A percentile compares a stretch with the other conserved stretches of the same genome.
Conservation (phyloP, 1,140 invertebrate genomes). For the Agrilus planipennis region DNA sequence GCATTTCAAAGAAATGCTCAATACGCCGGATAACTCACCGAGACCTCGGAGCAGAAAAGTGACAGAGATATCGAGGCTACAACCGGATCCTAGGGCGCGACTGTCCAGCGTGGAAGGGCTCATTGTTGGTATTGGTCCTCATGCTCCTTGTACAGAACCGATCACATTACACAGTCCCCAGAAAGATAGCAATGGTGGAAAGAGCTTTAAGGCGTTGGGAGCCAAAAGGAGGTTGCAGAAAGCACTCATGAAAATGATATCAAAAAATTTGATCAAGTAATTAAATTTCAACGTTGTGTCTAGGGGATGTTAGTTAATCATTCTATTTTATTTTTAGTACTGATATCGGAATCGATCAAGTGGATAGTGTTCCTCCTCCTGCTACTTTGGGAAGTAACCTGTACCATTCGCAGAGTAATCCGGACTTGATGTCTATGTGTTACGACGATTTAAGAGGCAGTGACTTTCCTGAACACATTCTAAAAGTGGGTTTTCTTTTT, state of each 20-base stretch:
- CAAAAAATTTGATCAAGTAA: constrained; percentile 70
- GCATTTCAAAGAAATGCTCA: constrained; percentile 70
- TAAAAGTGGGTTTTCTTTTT: constrained; percentile 54
- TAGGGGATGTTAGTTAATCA: background rate
- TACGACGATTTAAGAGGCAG: constrained; percentile 61
- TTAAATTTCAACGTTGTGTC: constrained; percentile 14
- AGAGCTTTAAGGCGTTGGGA: constrained; percentile 79
- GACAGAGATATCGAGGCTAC: constrained; percentile 47
- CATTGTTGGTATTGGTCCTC: constrained; percentile 18
- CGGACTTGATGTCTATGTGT: constrained; percentile 72
- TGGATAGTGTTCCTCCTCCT: constrained; percentile 28
- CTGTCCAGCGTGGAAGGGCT: constrained; percentile 50
- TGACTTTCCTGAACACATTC: constrained; percentile 92
- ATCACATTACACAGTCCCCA: constrained; percentile 32
- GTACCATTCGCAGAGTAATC: constrained; percentile 83
- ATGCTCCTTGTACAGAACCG: constrained; percentile 30
- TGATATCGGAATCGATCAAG: constrained; percentile 27
- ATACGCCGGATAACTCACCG: constrained; percentile 72
- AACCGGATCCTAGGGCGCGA: constrained; percentile 52
- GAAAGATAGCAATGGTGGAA: constrained; percentile 33
- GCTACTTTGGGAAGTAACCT: constrained; percentile 35
- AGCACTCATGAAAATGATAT: constrained; percentile 84
- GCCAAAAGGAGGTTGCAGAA: constrained; percentile 75
- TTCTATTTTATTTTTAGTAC: constrained; percentile 16
- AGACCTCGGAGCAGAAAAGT: constrained; percentile 47